Evolutionary conservation across 2,797 vertebrate genomes (phyloP).

Genomic region (Gobionotothen gibberifrons): DNA sequence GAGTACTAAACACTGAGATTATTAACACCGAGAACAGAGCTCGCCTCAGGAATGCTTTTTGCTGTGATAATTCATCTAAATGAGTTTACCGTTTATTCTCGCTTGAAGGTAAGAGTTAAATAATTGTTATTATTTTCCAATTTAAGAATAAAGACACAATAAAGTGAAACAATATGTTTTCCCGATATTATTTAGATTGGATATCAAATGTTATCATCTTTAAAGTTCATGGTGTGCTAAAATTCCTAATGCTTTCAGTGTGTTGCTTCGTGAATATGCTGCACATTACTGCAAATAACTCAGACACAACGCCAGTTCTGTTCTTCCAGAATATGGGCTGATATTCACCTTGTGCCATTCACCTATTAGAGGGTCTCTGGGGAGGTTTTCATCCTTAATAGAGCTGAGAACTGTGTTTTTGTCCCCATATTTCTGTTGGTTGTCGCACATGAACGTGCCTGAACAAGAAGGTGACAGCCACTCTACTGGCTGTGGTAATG

Average conservation of each 20-base stretch:
- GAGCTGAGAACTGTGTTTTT: no score
- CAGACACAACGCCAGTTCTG: no score
- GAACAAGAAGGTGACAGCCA: no score
- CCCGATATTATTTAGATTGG: neutral
- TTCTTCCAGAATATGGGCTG: neutral
- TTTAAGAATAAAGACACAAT: constrained; percentile 7
- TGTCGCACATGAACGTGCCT: no score
- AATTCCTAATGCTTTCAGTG: neutral
- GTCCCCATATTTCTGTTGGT: no score
- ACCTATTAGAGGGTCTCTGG: neutral
- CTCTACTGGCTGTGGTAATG: no score
- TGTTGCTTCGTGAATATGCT: neutral
- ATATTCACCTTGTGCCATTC: neutral
- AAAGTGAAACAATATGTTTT: neutral
- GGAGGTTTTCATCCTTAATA: no score
- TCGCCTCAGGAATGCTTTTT: constrained; percentile 19
- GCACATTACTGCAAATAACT: neutral
- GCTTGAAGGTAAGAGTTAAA: constrained; percentile 16
- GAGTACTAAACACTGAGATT: constrained; percentile 36
- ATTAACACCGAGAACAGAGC: constrained; percentile 35
- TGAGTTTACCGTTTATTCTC: constrained; percentile 22
- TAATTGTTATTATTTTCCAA: neutral
- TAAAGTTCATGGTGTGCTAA: neutral
- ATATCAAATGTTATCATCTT: neutral
- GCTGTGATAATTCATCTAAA: constrained; percentile 25